These are phyloP conservation scores for Colletes gigas DNA, from an alignment of 1,140 invertebrate species.

Conservation along the genomic window DNA sequence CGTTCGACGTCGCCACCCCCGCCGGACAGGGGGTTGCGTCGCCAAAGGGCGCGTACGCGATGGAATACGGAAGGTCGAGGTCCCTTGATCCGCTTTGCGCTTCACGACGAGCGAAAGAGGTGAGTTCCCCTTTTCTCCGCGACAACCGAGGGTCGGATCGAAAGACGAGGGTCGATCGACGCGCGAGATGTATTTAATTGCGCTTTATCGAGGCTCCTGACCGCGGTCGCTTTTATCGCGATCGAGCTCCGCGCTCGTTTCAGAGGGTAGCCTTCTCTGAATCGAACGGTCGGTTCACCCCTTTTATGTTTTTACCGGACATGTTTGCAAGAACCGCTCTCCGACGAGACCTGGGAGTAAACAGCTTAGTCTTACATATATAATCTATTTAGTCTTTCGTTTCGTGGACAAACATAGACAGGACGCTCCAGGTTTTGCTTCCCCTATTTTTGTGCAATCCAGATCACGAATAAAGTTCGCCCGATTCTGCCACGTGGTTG, in stretches of 20 bases:
- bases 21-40: background rate
- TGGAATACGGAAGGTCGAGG: constrained; percentile 38
- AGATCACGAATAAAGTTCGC: too few species aligned
- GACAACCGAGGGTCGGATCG: constrained; percentile 23
- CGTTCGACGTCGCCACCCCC: constrained; percentile 59
- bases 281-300: background rate
- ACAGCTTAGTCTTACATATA: too few species aligned
- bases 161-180: constrained; percentile 45
- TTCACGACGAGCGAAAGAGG: constrained; percentile 47
- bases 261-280: background rate
- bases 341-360: too few species aligned
- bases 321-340: background rate
- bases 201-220: constrained; percentile 48
- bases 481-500: too few species aligned
- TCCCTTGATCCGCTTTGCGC: constrained; percentile 63
- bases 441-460: too few species aligned
- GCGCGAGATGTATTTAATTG: constrained; percentile 56
- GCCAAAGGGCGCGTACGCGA: constrained; percentile 7
- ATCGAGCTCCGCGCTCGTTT: constrained; percentile 30
- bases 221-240: constrained; percentile 40
- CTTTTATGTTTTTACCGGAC: background rate
- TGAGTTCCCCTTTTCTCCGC: constrained; percentile 43
- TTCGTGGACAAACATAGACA: too few species aligned
- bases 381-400: too few species aligned
- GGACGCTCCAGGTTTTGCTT: too few species aligned